Percentiles rank a stretch among this genome's conserved stretches.
phyloP scores from a whole-genome alignment of 2,888 invertebrate genomes.

The Dryococelus australis region DNA sequence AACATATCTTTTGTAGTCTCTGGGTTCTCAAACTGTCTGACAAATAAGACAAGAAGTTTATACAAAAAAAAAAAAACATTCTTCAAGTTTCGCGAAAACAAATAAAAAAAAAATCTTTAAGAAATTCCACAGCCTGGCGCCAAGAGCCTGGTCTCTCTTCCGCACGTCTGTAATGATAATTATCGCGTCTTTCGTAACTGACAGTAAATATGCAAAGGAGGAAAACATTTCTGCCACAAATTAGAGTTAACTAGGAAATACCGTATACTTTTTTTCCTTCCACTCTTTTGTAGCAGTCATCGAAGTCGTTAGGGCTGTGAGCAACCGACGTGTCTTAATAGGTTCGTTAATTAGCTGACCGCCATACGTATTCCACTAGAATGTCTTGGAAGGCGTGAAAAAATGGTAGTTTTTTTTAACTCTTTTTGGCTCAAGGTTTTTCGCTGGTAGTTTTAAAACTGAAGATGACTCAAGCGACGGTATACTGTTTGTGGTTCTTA shows the following conservation, averaged over 20 bases:
- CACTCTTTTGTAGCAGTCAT: background rate
- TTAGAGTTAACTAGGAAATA: constrained; percentile 11
- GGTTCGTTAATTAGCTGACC: constrained; percentile 16
- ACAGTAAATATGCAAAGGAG: background rate
- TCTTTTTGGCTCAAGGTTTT: background rate
- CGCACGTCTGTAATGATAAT: background rate
- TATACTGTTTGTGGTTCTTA: background rate
- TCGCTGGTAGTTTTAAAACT: background rate
- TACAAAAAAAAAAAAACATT: too few species aligned
- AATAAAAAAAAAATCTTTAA: background rate
- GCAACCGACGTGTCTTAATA: background rate
- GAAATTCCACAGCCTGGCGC: background rate
- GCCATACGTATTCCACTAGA: background rate
- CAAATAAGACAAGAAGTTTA: too few species aligned
- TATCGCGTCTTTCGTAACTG: background rate
- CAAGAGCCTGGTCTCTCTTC: background rate
- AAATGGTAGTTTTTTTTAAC: background rate
- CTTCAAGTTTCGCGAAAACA: too few species aligned
- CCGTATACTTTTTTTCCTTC: background rate
- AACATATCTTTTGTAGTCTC: too few species aligned
- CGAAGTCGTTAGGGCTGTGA: background rate
- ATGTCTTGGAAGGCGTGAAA: constrained; percentile 1
- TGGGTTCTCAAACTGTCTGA: too few species aligned
- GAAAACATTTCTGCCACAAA: constrained; percentile 11
- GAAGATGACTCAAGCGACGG: background rate